Base-by-base conservation (phyloP, 2,113 vertebrate species). In the Turdus rufiventris region DNA sequence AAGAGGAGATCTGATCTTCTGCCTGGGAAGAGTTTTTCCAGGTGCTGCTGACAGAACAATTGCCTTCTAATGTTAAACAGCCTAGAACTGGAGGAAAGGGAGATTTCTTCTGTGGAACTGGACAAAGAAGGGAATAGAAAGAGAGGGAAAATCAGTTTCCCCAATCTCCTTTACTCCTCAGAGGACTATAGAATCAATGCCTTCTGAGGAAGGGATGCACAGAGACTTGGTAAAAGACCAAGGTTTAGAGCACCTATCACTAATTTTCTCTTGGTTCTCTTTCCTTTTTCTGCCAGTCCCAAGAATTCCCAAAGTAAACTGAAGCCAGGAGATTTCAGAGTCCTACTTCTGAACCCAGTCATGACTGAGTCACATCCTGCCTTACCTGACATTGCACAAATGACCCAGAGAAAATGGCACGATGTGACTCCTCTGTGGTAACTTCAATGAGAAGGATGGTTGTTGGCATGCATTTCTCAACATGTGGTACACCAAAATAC, bases 361-460 rank as follows among this genome's bases (percentile, higher is more conserved):
- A 96, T 29, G 20, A 12, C 51, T 96, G 96, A 96, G 75, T 96
- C 96, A 97, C 79, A 93, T 96, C 95, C 96, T 97, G 96, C 72
- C 45, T 96, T 96, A 88, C 93, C 94, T 96, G 93, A 38, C 85
- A 50, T 85, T 96, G 85, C 94, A 91, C 66, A 96, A 96, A 88
- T 2, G 53, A 75, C 76, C 61, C 31, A 57, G 68, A 72, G 85
- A 62, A 80, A 85, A 63, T 1, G 0, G n/a, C 2, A 0, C 73
- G 60, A 76, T 82, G 85, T 51, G 73, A 57, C 85, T 94, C 53
- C 60, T 88, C 62, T 89, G 57, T 42, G 20, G 79, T 74, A 77
- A 95, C 84, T 92, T 61, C 67, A 73, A 81, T 63, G 84, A 93
- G 86, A 50, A 80, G 38, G 77, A 85, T 83, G 48, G 48, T 60